Evolutionary conservation across 1,140 invertebrate genomes (phyloP).

Genomic region (Sycobia sp.): DNA sequence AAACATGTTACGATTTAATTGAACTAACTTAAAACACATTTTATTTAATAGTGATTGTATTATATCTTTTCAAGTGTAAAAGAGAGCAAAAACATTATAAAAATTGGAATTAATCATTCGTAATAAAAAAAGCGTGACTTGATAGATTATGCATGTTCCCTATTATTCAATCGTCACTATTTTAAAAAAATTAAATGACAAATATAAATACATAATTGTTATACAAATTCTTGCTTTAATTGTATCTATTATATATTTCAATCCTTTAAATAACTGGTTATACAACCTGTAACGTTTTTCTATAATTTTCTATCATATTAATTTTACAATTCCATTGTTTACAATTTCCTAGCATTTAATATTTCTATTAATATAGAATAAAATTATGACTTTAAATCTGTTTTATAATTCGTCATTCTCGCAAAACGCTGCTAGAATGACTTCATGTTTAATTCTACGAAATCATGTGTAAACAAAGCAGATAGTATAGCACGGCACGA

Average conservation of each 20-base stretch:
- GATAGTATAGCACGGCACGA: too few species aligned
- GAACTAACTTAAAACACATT: background rate
- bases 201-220: background rate
- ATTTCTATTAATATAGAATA: constrained; percentile 18
- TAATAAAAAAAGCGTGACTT: constrained; percentile 9
- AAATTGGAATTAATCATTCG: background rate
- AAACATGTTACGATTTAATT: background rate
- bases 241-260: background rate
- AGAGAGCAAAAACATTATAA: constrained; percentile 7
- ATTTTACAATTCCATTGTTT: constrained; percentile 29
- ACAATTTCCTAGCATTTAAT: constrained; percentile 14
- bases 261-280: background rate
- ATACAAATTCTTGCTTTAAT: background rate
- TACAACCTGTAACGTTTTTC: background rate
- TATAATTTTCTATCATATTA: constrained; percentile 1
- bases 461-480: too few species aligned
- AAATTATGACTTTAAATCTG: constrained; percentile 21
- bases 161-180: background rate
- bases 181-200: constrained; percentile 3
- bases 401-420: background rate
- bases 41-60: background rate
- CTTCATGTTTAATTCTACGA: too few species aligned
- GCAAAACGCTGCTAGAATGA: too few species aligned
- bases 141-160: constrained; percentile 9
- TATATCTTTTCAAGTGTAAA: background rate